Conservation (phyloP, 2,113 vertebrate species). For the Spizaetus ornatus region DNA sequence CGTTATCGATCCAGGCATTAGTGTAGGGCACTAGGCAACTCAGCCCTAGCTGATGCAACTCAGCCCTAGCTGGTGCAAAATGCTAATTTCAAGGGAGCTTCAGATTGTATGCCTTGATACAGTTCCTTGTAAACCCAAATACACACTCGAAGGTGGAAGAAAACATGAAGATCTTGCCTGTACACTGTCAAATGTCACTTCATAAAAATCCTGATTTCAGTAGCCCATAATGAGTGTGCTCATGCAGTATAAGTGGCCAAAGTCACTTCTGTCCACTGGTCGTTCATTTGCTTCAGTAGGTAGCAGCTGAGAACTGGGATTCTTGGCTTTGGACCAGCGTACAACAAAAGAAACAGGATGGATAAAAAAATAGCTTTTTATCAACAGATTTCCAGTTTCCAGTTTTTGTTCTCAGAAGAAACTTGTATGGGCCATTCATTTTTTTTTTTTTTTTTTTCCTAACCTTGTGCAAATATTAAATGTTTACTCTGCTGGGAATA, state of each 20-base stretch:
- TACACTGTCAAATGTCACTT: neutral
- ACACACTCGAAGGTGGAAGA: neutral
- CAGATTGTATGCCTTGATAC: neutral
- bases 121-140: neutral
- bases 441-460: neutral
- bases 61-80: neutral
- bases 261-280: neutral
- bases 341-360: neutral
- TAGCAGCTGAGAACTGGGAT: neutral
- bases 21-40: neutral
- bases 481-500: neutral
- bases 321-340: neutral
- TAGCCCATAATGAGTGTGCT: neutral
- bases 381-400: neutral
- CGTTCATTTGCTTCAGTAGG: neutral
- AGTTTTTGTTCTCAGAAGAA: neutral
- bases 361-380: neutral
- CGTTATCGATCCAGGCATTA: rapidly evolving
- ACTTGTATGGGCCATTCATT: neutral
- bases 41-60: neutral
- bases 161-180: neutral
- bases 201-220: neutral
- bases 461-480: neutral
- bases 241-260: neutral
- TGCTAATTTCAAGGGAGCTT: neutral